Conservation (phyloP, 2,113 vertebrate species). For the Labeo rohita region DNA sequence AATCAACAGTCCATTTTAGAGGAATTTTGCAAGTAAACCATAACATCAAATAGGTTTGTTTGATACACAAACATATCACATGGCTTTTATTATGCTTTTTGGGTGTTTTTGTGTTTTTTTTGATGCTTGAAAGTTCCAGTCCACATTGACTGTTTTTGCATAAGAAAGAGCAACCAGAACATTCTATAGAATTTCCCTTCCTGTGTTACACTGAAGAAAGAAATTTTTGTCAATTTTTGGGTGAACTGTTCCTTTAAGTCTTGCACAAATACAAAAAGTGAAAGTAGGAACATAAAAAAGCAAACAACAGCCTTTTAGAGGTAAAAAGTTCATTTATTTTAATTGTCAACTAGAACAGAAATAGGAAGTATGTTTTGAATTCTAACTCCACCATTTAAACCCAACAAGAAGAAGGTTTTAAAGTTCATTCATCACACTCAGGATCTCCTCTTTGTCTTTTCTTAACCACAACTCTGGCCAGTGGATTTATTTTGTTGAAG, state of each 20-base stretch:
- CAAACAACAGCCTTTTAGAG: not conserved
- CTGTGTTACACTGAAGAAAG: not conserved
- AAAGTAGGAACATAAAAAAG: not conserved
- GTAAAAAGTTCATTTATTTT: slow-evolving; percentile 34
- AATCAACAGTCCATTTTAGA: not conserved
- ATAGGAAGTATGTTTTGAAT: slow-evolving; percentile 24
- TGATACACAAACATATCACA: not conserved
- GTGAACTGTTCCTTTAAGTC: not conserved
- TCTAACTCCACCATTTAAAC: not conserved
- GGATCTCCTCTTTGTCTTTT: not conserved
- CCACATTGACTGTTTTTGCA: not conserved
- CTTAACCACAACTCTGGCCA: not conserved
- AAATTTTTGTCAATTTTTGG: not conserved
- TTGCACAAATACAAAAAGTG: slow-evolving; percentile 10
- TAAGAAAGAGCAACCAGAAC: not conserved
- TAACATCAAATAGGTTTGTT: not conserved
- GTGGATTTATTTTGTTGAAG: not conserved
- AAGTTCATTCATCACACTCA: not conserved
- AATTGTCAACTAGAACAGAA: slow-evolving; percentile 12
- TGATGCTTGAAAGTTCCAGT: not conserved
- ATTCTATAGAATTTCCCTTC: not conserved
- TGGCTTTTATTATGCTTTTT: not conserved
- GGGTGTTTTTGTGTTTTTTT: not conserved
- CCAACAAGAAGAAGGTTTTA: not conserved
- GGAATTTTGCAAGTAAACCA: not conserved